Base-by-base conservation (phyloP, 2,797 vertebrate genomes). In the Hapalemur alaotrensis region DNA sequence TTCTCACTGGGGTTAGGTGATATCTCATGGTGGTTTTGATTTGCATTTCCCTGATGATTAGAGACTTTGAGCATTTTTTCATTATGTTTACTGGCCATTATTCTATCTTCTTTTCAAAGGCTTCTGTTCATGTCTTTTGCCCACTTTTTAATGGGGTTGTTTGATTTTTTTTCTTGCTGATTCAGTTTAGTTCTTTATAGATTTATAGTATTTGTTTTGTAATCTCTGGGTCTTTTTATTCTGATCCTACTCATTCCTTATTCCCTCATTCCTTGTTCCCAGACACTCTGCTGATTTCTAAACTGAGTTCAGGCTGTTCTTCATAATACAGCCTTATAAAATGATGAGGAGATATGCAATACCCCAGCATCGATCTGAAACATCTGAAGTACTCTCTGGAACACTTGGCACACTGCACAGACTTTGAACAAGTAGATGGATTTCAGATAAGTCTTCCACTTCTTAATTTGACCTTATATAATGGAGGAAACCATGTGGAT, bases 401-500 rank as follows among this genome's bases (percentile, higher is more conserved):
- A 97, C 90, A 65, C 61, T 67, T 98, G 94, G 84, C 87, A 84
- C 32, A 46, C 41, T 93, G 91, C 54, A 89, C 43, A 93, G 63
- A 61, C 80, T 97, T 89, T 94, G 95, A 78, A n/a, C 94, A 70
- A 87, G 98, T 92, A 96, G 54, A 82, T 80, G 59, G 43, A 28
- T 85, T 97, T 97, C 95, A 89, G 81, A 86, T 76, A 73, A 57
- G 38, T 20, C 61, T 69, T 94, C 65, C 11, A 91, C 38, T 91
- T 57, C 81, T 95, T 89, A 48, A 79, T 92, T 94, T 96, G 61
- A 81, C 93, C 93, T 89, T 63, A 89, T 89, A 81, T 43, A 48
- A 50, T 72, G 61, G 57, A 95, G 59, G 78, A 79, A 97, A 38
- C 69, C 96, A 98, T 96, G 91, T 95, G 97, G 82, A 95, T 97